Base-by-base conservation (phyloP, 2,797 vertebrate genomes). In the Etheostoma perlongum region DNA sequence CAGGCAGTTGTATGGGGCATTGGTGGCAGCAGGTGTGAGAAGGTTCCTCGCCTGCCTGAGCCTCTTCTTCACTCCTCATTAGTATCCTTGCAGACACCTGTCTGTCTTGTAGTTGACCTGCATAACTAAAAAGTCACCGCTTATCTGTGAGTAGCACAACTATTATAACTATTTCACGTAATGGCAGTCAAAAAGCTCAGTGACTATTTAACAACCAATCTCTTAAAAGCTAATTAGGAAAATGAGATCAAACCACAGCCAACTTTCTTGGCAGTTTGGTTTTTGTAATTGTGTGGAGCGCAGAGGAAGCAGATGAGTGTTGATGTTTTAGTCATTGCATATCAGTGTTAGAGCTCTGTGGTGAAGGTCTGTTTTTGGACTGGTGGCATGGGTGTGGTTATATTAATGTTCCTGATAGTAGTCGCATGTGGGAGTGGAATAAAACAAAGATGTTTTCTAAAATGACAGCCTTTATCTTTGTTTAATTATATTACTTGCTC, bases 11-110 rank as follows among this genome's bases (percentile, higher is more conserved):
- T 72, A 79, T 74, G 67, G 73, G 81, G 63, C 27, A 57, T 15
- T 46, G 55, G 13, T 68, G 73, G 84, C 83, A 92, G 87, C 92
- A 93, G 91, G 88, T 93, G 91, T 90, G 77, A 81, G 70, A 54
- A 66, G 79, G 78, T 76, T 77, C 59, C 69, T 83, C 64, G 84
- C 85, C 71, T 89, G 85, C 82, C 87, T 72, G 23, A 67, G 59
- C 59, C 74, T 82, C 80, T 85, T 23, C 67, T 73, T 93, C 92
- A 85, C 48, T 86, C 80, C 59, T 90, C 85, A 86, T 91, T 92
- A 91, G 82, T 66, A 59, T 86, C 78, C 64, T 67, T 52, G 67
- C 66, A 82, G 61, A 87, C 88, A 90, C 82, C 89, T 89, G 86
- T 84, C 69, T 63, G 64, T 74, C 67, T 73, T 75, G 64, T 21